phyloP scores from a whole-genome alignment of 2,113 vertebrate species.

The Fukomys damarensis region DNA sequence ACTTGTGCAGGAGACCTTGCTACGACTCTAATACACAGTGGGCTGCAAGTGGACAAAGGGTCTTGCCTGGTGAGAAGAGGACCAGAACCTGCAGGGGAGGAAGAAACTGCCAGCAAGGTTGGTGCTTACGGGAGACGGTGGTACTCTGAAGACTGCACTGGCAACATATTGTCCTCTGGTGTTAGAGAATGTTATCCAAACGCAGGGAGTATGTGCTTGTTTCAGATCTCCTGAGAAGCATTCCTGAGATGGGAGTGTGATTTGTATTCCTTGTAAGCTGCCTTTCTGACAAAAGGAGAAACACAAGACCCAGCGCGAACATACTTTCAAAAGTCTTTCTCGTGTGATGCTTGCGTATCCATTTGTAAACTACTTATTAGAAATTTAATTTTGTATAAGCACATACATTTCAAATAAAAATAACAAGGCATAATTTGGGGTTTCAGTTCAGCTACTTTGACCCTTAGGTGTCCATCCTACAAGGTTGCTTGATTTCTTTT shows the following conservation, averaged over 20 bases:
- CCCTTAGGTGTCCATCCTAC: not conserved
- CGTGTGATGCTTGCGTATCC: not conserved
- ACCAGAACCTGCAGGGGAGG: not conserved
- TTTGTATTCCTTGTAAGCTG: not conserved
- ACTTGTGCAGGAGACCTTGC: not conserved
- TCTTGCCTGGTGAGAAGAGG: too few species aligned
- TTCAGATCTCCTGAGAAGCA: not conserved
- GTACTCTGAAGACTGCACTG: not conserved
- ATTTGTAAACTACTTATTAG: not conserved
- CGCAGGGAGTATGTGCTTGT: not conserved
- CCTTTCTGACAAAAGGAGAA: not conserved
- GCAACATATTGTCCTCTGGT: not conserved
- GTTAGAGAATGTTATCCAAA: not conserved
- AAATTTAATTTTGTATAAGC: not conserved
- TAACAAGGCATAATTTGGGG: not conserved
- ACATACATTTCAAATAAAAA: conserved; percentile 27
- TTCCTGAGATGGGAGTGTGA: not conserved
- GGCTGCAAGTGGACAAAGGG: not conserved
- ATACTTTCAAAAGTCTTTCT: not conserved
- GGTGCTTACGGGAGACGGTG: not conserved
- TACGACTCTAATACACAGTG: not conserved
- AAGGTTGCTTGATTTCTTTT: conserved; percentile 1
- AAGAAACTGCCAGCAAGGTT: not conserved
- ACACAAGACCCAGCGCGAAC: not conserved
- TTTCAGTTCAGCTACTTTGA: not conserved